Evolutionary conservation across 1,140 invertebrate genomes (phyloP), one percentile per base, ranked within the genome.

Genomic region (Melanaphis sacchari): DNA sequence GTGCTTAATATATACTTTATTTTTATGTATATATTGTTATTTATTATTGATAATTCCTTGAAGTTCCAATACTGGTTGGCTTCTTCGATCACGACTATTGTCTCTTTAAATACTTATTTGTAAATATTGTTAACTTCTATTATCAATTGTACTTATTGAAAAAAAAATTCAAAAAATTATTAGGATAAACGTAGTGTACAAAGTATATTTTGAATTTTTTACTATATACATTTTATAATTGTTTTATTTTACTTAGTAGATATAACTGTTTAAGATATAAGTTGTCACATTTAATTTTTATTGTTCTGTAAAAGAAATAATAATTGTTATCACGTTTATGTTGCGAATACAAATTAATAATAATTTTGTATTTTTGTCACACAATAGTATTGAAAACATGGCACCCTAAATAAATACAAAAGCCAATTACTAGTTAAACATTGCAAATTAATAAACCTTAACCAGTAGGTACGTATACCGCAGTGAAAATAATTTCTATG

Each of bases 371-470:
- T 76, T 76, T 76, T 76, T 76, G 31, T 76, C 4, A 21, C 11
- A 81, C 31, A 88, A 52, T 88, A 2, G 43, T 49, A 88, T 52
- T 88, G 36, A 49, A 49, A 89, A 38, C 46, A 40, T 46, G 22
- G 31, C 24, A 41, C 9, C 24, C 15, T 43, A 41, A 82, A 82
- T 92, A 38, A 82, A 43, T 82, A 82, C 76, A 36, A 81, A 38
- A 76, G 59, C 40, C 7, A 81, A 92, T 82, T 49, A 92, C 90
- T 49, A 31, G 90, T 82, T 82, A 49, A 81, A 82, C 66, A 92
- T 82, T 82, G 41, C 21, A 82, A 92, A 92, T 82, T 31, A 82
- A 92, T 92, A 82, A 52, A 82, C n/a, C 41, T 31, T 43, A 43
- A 36, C n/a, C 90, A 76, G 18, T 43, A n/a, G 24, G 36, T 49